Percentiles rank a stretch among this genome's conserved stretches.
Conservation (phyloP, 2,113 vertebrate genomes). For the Himantopus leucocephalus region DNA sequence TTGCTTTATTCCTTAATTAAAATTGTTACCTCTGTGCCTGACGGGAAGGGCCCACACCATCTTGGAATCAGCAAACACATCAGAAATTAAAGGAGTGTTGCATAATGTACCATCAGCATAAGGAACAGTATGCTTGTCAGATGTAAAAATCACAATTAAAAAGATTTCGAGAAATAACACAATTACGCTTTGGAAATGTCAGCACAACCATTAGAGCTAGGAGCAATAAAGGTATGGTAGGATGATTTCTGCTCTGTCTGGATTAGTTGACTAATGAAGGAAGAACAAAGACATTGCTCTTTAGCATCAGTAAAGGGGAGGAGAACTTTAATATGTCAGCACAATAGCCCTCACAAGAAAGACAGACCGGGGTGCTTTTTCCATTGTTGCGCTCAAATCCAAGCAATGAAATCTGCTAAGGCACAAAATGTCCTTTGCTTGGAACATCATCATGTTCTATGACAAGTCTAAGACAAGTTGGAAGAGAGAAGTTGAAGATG, state of each 20-base stretch:
- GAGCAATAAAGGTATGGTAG: not conserved
- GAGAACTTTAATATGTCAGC: not conserved
- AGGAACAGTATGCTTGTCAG: not conserved
- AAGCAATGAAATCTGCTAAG: not conserved
- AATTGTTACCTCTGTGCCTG: not conserved
- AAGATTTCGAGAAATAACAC: slow-evolving; percentile 5
- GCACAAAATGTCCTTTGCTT: slow-evolving; percentile 45
- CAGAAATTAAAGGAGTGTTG: not conserved
- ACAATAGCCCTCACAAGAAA: not conserved
- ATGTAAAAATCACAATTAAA: slow-evolving; percentile 20
- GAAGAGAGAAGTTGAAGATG: slow-evolving; percentile 38
- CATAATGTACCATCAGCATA: not conserved
- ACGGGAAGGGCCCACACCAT: not conserved
- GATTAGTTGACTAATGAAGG: not conserved
- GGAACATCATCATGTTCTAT: slow-evolving; percentile 35
- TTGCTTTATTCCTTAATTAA: not conserved
- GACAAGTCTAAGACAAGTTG: slow-evolving; percentile 54
- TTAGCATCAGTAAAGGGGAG: not conserved
- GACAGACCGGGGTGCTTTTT: not conserved
- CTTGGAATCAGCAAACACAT: not conserved
- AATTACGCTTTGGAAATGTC: slow-evolving; percentile 12
- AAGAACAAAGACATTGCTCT: not conserved
- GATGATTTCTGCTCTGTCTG: not conserved
- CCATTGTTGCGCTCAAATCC: not conserved
- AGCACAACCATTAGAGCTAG: not conserved